These are phyloP conservation scores for Clytia hemisphaerica DNA, from an alignment of 30 jellyfish, hydroid and myxozoan species.

Conservation along the genomic window DNA sequence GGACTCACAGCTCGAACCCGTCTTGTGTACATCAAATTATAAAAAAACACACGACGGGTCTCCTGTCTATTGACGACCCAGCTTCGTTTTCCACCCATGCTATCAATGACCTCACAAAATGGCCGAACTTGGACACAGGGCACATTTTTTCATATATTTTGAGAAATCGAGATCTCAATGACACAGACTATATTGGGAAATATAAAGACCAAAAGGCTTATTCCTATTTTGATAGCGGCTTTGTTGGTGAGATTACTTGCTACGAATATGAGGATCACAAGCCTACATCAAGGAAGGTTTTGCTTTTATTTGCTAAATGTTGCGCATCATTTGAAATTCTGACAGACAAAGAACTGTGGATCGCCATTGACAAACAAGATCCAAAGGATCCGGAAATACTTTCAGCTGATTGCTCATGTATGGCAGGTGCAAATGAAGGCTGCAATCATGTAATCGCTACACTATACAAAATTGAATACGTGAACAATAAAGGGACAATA, in stretches of 20 bases:
- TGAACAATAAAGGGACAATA: constrained; percentile 14
- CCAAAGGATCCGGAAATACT: background rate
- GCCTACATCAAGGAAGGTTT: too few relatives aligned
- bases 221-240: constrained; percentile 42
- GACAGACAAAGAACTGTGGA: too few relatives aligned
- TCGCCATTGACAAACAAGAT: too few relatives aligned
- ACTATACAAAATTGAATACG: constrained; percentile 29
- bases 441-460: constrained; percentile 44
- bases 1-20: too few relatives aligned
- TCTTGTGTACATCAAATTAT: too few relatives aligned
- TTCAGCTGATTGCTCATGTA: constrained; percentile 28
- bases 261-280: too few relatives aligned
- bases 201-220: constrained; percentile 40
- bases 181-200: constrained; percentile 33
- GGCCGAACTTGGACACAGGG: constrained; percentile 38
- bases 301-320: too few relatives aligned
- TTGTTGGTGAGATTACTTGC: constrained; percentile 47
- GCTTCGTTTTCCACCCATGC: too few relatives aligned
- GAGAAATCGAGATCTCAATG: constrained; percentile 27
- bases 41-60: too few relatives aligned
- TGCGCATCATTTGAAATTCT: too few relatives aligned
- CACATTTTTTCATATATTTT: constrained; percentile 34
- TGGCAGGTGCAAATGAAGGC: constrained; percentile 33
- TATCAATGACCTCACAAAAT: constrained; percentile 34
- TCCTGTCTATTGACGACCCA: too few relatives aligned